A percentile compares a stretch with the other conserved stretches of the same genome.
phyloP scores from a whole-genome alignment of 2,888 invertebrate genomes.

The Chrysolina haemoptera region DNA sequence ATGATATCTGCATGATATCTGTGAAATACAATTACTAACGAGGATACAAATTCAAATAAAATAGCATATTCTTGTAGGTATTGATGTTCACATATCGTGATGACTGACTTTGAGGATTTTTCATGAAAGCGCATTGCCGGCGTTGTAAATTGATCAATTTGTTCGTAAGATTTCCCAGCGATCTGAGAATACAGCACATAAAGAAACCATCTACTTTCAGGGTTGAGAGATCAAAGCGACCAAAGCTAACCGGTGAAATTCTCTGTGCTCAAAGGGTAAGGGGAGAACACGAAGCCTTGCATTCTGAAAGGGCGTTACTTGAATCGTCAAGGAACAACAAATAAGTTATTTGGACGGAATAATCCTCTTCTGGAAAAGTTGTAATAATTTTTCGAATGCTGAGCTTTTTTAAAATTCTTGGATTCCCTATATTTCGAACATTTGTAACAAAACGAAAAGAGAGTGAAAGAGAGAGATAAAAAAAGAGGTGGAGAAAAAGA shows the following conservation, averaged over 20 bases:
- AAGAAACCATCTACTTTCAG: slow-evolving; percentile 42
- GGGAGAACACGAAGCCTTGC: slow-evolving; percentile 22
- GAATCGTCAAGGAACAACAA: slow-evolving; percentile 35
- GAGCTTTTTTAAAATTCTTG: too few species aligned
- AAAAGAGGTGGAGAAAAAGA: too few species aligned
- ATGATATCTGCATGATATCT: too few species aligned
- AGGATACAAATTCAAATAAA: too few species aligned
- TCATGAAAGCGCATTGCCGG: slow-evolving; percentile 5
- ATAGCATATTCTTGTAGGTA: too few species aligned
- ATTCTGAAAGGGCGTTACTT: slow-evolving; percentile 29
- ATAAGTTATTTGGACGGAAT: slow-evolving; percentile 31
- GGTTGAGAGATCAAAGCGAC: slow-evolving; percentile 44
- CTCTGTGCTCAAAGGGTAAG: slow-evolving; percentile 40
- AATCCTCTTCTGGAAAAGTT: neutral
- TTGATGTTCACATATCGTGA: neutral
- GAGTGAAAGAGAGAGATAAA: too few species aligned
- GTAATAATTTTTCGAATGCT: too few species aligned
- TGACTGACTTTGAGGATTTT: neutral
- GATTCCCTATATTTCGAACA: too few species aligned
- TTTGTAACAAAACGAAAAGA: too few species aligned
- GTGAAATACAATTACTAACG: too few species aligned
- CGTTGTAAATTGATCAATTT: slow-evolving; percentile 26
- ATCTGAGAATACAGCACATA: neutral
- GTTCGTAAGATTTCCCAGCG: slow-evolving; percentile 23
- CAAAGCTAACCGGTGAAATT: slow-evolving; percentile 40